phyloP scores from a whole-genome alignment of 2,888 invertebrate species.

The Dione juno region DNA sequence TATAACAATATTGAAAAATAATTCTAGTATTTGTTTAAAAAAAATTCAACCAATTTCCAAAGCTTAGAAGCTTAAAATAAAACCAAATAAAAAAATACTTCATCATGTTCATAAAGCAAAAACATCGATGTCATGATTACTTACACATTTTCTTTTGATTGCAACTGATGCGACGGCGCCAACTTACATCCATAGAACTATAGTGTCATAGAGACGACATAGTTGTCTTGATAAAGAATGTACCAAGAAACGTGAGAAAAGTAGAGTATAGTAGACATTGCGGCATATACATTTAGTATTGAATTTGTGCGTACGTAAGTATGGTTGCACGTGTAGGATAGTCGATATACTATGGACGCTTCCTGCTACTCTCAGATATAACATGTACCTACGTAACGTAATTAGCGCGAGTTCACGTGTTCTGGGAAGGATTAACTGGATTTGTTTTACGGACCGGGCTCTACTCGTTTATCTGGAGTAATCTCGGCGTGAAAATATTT shows the following conservation, averaged over 20 bases:
- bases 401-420: conserved; percentile 57
- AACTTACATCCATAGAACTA: neutral
- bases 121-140: neutral
- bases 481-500: conserved; percentile 31
- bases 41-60: neutral
- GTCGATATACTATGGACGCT: conserved; percentile 39
- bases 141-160: neutral
- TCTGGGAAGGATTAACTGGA: conserved; percentile 56
- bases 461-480: conserved; percentile 42
- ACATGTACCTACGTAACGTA: conserved; percentile 57
- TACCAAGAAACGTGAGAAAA: conserved; percentile 20
- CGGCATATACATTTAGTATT: neutral
- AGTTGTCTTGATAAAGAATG: conserved; percentile 12
- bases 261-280: conserved; percentile 20
- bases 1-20: neutral
- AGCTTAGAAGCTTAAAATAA: neutral
- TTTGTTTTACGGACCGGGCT: conserved; percentile 52
- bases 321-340: conserved; percentile 24
- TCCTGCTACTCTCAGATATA: conserved; percentile 63
- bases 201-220: neutral
- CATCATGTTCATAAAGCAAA: neutral
- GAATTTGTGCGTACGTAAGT: conserved; percentile 13
- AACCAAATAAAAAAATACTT: neutral
- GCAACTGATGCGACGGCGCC: conserved; percentile 1
- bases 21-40: neutral